Conservation (phyloP, 2,113 vertebrate species). For the Triplophysa tibetana region DNA sequence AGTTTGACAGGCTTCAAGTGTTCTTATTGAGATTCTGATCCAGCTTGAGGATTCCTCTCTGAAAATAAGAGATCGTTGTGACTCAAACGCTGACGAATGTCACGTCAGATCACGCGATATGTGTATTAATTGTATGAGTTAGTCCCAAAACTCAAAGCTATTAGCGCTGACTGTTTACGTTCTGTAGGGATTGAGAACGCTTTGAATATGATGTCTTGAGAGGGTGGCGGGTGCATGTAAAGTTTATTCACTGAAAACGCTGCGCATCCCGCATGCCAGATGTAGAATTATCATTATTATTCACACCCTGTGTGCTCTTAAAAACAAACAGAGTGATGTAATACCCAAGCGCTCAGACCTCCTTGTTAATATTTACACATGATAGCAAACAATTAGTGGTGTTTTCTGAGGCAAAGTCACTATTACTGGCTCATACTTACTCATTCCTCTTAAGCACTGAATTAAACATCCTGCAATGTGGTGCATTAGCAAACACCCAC, state of each 20-base stretch:
- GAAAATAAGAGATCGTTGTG: constrained; percentile 4
- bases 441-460: too few relatives aligned
- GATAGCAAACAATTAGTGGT: too few relatives aligned
- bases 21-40: constrained; percentile 8
- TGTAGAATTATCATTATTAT: background rate
- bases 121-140: constrained; percentile 3
- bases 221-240: background rate
- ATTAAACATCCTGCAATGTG: too few relatives aligned
- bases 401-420: too few relatives aligned
- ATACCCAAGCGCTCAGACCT: too few relatives aligned
- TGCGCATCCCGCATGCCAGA: background rate
- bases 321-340: too few relatives aligned
- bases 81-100: background rate
- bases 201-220: constrained; percentile 24
- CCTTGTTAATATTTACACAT: too few relatives aligned
- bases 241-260: background rate
- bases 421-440: too few relatives aligned
- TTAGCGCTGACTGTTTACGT: background rate
- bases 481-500: too few relatives aligned
- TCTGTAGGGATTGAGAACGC: background rate
- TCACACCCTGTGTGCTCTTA: too few relatives aligned
- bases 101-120: background rate
- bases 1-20: constrained; percentile 18
- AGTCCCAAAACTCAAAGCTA: constrained; percentile 1
- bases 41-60: background rate